Base-by-base conservation (phyloP, 2,888 invertebrate species). In the Hirtodrosophila trivittata region DNA sequence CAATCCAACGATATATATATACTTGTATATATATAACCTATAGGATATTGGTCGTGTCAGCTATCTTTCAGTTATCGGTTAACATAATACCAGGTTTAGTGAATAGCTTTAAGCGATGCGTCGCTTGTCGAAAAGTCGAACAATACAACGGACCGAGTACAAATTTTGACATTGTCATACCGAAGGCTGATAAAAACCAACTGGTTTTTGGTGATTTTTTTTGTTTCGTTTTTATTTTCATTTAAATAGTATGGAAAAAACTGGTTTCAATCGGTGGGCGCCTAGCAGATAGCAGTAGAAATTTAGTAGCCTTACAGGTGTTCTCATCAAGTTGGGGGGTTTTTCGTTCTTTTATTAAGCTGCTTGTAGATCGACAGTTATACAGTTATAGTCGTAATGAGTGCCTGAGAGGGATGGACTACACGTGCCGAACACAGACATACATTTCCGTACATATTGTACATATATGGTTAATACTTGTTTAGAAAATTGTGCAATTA, bases 401-500 rank as follows among this genome's bases (percentile, higher is more conserved):
- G n/a, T n/a, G 2, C 12, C 10, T 12, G 3, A 28, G 28, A 14
- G 33, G 41, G 14, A 46, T 37, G 10, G 33, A 4, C 18, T 26
- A 73, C 67, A 72, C 49, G 51, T 52, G 57, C 41, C 16, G 7
- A 26, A 25, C 26, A 12, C 14, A 13, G 10, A 41, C 25, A 6
- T 9, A 28, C 32, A 45, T n/a, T n/a, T n/a, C n/a, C n/a, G n/a
- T n/a, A n/a, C n/a, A n/a, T n/a, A n/a, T n/a, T n/a, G n/a, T n/a
- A n/a, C n/a, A n/a, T n/a, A n/a, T 33, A 5, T 16, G 39, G 49
- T 30, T 41, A 59, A 47, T 51, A 43, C 25, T 47, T 38, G 50
- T 51, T 52, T 38, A 56, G 39, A 30, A 35, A 66, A 60, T 55
- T 56, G 32, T 60, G 45, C 56, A 70, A 74, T 70, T 67, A 68